Base-by-base conservation (phyloP, 2,113 vertebrate species). In the Pao palembangensis region DNA sequence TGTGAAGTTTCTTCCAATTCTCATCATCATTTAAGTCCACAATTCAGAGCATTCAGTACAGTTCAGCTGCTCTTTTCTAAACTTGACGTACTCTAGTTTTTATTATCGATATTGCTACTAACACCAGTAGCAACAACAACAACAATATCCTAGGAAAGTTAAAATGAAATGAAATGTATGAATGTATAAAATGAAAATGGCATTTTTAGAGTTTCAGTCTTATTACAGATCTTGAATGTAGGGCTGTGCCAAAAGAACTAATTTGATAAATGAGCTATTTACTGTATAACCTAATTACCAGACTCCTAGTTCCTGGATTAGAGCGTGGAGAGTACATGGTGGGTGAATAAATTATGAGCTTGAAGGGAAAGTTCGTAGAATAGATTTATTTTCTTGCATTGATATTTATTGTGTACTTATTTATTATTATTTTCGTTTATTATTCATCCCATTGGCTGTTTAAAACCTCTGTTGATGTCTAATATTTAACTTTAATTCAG, bases 221-320 rank as follows among this genome's bases (percentile, higher is more conserved):
- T 76, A 75, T 80, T 73, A 75, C 34, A 50, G 48, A 58, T 57
- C 67, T 54, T 11, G 34, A 4, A 28, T 28, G 69, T 44, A 80
- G 60, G 79, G 51, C 71, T 73, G 70, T 83, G 57, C 61, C 58
- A 68, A 75, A 71, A 69, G 28, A 73, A 79, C 44, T 75, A 64
- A 78, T 80, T 67, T 60, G 60, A 83, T 68, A 78, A 81, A 54
- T 19, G 68, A 81, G 71, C 73, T 75, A 84, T 82, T 88, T 85
- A n/a, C 44, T 46, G 31, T 34, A 80, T 67, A 75, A 86, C 52
- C 55, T 79, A 85, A 87, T 87, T 87, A 82, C 48, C 57, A 58
- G 69, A 69, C 73, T 78, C 82, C 82, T 78, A 78, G 84, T 82
- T 58, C 58, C 61, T 84, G 55, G 71, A 86, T 83, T 75, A 73